Percentiles rank a stretch among this genome's conserved stretches.
These are phyloP conservation scores for Corythaeola cristata DNA, from an alignment of 2,113 vertebrate genomes.

Conservation along the genomic window DNA sequence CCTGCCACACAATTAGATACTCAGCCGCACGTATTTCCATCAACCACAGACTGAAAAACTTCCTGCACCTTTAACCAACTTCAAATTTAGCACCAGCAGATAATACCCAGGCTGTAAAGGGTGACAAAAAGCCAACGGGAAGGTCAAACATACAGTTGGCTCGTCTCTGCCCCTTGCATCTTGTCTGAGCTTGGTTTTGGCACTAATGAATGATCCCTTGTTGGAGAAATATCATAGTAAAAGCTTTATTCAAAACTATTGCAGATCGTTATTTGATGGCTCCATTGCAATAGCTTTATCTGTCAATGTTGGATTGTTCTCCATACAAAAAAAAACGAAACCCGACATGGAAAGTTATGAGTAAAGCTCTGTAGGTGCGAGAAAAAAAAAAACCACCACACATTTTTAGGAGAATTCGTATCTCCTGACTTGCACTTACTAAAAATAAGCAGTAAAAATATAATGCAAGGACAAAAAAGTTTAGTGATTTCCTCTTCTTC, in stretches of 20 bases:
- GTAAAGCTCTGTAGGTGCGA: not conserved
- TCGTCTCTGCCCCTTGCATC: not conserved
- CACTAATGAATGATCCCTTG: not conserved
- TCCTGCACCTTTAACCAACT: not conserved
- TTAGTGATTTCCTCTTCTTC: not conserved
- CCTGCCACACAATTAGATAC: not conserved
- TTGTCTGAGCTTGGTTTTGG: not conserved
- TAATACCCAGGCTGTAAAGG: not conserved
- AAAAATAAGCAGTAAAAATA: not conserved
- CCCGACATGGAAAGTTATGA: not conserved
- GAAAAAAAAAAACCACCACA: not conserved
- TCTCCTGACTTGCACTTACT: not conserved
- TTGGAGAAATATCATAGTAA: not conserved
- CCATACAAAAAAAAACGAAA: not conserved
- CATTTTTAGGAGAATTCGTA: not conserved
- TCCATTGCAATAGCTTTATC: not conserved
- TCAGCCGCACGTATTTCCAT: not conserved
- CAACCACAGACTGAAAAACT: not conserved
- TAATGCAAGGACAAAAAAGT: not conserved
- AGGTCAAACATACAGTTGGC: not conserved
- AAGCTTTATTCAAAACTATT: not conserved
- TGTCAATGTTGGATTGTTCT: not conserved
- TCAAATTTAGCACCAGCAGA: not conserved
- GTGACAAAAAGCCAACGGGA: not conserved
- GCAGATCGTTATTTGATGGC: not conserved